Evolutionary conservation across 2,797 vertebrate genomes (phyloP).

Genomic region (Phrynocephalus vlangalii): DNA sequence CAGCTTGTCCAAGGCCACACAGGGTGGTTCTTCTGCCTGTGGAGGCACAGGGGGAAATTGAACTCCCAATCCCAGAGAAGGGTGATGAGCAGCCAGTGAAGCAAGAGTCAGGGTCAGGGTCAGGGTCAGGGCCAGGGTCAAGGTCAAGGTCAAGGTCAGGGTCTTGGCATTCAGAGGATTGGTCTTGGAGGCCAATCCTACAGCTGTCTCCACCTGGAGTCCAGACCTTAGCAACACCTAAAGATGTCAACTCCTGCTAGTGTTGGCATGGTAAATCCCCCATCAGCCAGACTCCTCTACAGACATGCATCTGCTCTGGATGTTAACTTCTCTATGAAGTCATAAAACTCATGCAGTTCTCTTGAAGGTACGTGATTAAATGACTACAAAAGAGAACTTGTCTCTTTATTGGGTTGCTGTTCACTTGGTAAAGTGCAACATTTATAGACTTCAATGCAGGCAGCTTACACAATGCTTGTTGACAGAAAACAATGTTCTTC

Average conservation of each 20-base stretch:
- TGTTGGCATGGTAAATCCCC: not conserved
- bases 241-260: not conserved
- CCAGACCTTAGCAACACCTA: too few relatives aligned
- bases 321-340: not conserved
- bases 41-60: too few relatives aligned
- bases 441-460: not conserved
- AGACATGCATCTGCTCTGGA: not conserved
- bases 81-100: not conserved
- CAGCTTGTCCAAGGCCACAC: too few relatives aligned
- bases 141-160: too few relatives aligned
- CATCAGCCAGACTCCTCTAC: not conserved
- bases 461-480: not conserved
- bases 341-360: not conserved
- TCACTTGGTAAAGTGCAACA: conserved; percentile 48
- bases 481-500: not conserved
- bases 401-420: conserved; percentile 55
- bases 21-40: too few relatives aligned
- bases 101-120: not conserved
- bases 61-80: not conserved
- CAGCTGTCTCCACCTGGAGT: too few relatives aligned
- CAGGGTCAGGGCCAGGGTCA: too few relatives aligned
- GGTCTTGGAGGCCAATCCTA: too few relatives aligned
- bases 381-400: conserved; percentile 23
- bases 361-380: conserved; percentile 19
- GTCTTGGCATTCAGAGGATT: not conserved